Conservation (phyloP, 2,888 invertebrate genomes). For the Cheilosia grossa region DNA sequence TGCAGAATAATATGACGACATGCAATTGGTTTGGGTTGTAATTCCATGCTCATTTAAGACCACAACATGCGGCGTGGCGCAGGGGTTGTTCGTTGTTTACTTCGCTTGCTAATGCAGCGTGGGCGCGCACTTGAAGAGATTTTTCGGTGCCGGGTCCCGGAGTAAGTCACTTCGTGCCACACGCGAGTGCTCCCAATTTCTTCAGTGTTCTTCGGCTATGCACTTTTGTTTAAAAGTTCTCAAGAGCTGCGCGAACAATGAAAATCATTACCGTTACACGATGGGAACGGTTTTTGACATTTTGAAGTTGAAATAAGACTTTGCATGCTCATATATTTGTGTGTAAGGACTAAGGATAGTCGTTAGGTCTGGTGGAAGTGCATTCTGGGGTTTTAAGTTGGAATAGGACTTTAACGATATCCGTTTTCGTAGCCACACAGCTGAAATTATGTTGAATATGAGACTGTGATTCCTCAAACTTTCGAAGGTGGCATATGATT, state of each 20-base stretch:
- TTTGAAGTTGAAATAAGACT: constrained; percentile 52
- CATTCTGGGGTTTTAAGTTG: constrained; percentile 17
- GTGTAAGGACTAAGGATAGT: background rate
- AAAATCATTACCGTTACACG: constrained; percentile 47
- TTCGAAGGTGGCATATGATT: constrained; percentile 11
- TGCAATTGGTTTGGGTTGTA: constrained; percentile 44
- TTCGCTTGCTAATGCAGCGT: constrained; percentile 18
- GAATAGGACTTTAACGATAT: constrained; percentile 39
- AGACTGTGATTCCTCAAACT: background rate
- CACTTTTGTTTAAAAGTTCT: constrained; percentile 55
- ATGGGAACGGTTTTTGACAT: constrained; percentile 49
- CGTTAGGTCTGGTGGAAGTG: constrained; percentile 17
- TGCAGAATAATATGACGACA: constrained; percentile 12
- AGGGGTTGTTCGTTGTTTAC: constrained; percentile 46
- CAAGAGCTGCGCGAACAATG: constrained; percentile 47
- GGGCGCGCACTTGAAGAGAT: constrained; percentile 59
- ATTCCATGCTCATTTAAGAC: constrained; percentile 68
- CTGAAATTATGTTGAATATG: constrained; percentile 20
- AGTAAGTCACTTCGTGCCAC: constrained; percentile 61
- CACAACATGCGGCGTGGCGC: constrained; percentile 59
- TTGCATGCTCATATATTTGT: constrained; percentile 50
- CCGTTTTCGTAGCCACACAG: constrained; percentile 13
- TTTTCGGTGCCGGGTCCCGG: constrained; percentile 45
- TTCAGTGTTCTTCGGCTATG: constrained; percentile 32
- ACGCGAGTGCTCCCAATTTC: constrained; percentile 60